These are phyloP conservation scores for Forficula auricularia DNA, from an alignment of 1,140 invertebrate species.

Conservation along the genomic window DNA sequence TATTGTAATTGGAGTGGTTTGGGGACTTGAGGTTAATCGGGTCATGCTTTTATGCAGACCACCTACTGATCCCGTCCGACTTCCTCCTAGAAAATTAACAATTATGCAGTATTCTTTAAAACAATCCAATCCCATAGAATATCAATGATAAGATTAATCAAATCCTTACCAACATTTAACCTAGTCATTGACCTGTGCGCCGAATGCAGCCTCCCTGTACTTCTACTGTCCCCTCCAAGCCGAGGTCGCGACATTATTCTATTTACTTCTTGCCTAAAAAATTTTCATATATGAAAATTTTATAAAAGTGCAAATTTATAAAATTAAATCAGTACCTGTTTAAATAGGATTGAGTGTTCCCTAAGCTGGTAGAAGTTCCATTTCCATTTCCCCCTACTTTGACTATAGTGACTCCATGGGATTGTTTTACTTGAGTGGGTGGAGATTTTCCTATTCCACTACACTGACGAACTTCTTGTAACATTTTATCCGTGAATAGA, in stretches of 20 bases:
- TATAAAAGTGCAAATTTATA: too few relatives aligned
- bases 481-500: slow-evolving; percentile 55
- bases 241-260: slow-evolving; percentile 15
- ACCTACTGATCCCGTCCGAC: slow-evolving; percentile 41
- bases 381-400: slow-evolving; percentile 38
- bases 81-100: slow-evolving; percentile 18
- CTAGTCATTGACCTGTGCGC: slow-evolving; percentile 54
- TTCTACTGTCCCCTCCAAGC: slow-evolving; percentile 39
- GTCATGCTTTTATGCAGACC: slow-evolving; percentile 69
- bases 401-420: slow-evolving; percentile 54
- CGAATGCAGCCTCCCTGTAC: slow-evolving; percentile 45
- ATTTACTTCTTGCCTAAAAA: slow-evolving; percentile 14
- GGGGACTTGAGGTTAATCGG: slow-evolving; percentile 51
- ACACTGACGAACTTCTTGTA: slow-evolving; percentile 47
- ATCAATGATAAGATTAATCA: not conserved
- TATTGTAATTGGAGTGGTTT: slow-evolving; percentile 31
- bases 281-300: too few relatives aligned
- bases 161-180: slow-evolving; percentile 37
- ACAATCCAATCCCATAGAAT: slow-evolving; percentile 22
- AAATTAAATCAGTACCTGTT: too few relatives aligned
- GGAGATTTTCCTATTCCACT: slow-evolving; percentile 26
- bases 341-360: too few relatives aligned
- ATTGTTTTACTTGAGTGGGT: slow-evolving; percentile 38
- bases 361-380: not conserved
- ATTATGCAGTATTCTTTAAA: too few relatives aligned